phyloP scores from a whole-genome alignment of 2,888 invertebrate species.

The Dryocosmus kuriphilus region DNA sequence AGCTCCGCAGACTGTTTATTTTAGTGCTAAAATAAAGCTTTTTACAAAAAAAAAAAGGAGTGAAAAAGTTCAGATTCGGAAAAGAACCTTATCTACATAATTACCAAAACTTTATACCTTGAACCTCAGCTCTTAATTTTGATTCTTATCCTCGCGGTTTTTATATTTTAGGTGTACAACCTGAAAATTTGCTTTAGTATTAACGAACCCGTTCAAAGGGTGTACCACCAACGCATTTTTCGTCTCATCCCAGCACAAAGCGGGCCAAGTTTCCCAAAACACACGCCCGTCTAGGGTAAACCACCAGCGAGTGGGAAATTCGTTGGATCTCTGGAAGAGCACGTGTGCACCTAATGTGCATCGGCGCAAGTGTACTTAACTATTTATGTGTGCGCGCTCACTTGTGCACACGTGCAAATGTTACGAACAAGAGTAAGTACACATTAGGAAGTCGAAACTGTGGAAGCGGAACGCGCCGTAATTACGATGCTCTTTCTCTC shows the following conservation, averaged over 20 bases:
- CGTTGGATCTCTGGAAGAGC: constrained; percentile 17
- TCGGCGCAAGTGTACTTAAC: constrained; percentile 20
- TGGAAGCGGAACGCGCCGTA: constrained; percentile 33
- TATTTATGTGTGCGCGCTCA: constrained; percentile 34
- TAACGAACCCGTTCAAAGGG: neutral
- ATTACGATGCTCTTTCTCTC: constrained; percentile 31
- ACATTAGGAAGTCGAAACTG: constrained; percentile 37
- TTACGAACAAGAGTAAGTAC: constrained; percentile 34
- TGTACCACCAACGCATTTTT: neutral
- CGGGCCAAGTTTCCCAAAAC: constrained; percentile 21
- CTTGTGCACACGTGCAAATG: constrained; percentile 38
- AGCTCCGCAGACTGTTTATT: too few relatives aligned
- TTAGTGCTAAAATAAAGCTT: too few relatives aligned
- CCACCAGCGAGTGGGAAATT: constrained; percentile 15
- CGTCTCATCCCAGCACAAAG: constrained; percentile 7
- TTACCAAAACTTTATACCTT: too few relatives aligned
- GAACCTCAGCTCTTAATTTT: too few relatives aligned
- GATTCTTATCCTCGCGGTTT: neutral
- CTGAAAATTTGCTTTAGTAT: neutral
- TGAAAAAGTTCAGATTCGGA: too few relatives aligned
- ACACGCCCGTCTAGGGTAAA: constrained; percentile 22
- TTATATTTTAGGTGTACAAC: neutral
- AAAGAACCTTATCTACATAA: too few relatives aligned
- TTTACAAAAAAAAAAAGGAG: too few relatives aligned
- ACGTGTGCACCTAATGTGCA: constrained; percentile 4